Conservation (phyloP, 1,140 invertebrate species). For the Dufourea novaeangliae region DNA sequence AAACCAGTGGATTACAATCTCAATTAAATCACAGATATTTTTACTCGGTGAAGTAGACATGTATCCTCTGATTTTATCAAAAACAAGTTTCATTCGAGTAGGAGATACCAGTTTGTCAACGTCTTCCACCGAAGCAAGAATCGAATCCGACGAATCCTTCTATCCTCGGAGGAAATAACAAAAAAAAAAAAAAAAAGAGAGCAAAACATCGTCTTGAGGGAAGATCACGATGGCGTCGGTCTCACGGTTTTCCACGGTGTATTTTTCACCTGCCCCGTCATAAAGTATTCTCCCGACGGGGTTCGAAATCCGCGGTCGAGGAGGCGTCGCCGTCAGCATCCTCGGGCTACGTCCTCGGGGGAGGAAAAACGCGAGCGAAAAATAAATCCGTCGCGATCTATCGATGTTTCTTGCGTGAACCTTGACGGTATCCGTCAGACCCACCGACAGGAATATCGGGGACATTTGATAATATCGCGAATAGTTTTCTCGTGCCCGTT, state of each 20-base stretch:
- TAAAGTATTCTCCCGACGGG: conserved; percentile 46
- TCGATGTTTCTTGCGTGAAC: not conserved
- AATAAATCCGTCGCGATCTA: conserved; percentile 42
- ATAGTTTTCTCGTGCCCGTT: conserved; percentile 12
- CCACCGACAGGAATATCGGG: not conserved
- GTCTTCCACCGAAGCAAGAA: not conserved
- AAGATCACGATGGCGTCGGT: conserved; percentile 17
- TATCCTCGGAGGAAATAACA: not conserved
- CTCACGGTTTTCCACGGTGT: conserved; percentile 4
- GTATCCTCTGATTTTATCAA: too few relatives aligned
- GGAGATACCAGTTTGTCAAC: too few relatives aligned
- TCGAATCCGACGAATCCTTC: not conserved
- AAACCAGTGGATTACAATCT: too few relatives aligned
- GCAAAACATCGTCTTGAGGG: conserved; percentile 11
- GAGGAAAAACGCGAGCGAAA: not conserved
- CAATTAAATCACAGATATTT: too few relatives aligned
- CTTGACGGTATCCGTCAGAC: not conserved
- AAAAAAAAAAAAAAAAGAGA: conserved; percentile 38
- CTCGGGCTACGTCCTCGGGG: conserved; percentile 15
- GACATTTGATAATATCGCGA: conserved; percentile 25
- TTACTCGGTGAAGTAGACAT: too few relatives aligned
- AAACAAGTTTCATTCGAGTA: too few relatives aligned
- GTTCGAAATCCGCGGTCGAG: conserved; percentile 12
- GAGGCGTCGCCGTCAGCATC: conserved; percentile 4
- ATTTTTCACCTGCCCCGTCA: conserved; percentile 52